phyloP scores from a whole-genome alignment of 1,140 invertebrate species.

The Papilio helenus region DNA sequence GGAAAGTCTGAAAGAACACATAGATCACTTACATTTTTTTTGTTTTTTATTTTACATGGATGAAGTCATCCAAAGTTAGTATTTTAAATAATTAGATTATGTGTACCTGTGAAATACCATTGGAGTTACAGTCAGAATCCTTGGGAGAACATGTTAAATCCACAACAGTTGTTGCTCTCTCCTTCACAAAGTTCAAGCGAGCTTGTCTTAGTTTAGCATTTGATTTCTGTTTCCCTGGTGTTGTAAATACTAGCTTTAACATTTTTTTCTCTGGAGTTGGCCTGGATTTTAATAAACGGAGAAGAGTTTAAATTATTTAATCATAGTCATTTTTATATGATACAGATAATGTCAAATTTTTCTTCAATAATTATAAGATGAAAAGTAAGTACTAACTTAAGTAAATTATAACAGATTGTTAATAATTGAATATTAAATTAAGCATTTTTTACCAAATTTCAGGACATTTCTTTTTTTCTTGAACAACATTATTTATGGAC shows the following conservation, averaged over 20 bases:
- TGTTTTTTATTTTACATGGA: no score
- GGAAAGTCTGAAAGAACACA: no score
- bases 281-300: slow-evolving; percentile 53
- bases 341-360: no score
- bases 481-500: slow-evolving; percentile 40
- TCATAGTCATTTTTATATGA: no score
- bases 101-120: slow-evolving; percentile 41
- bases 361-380: no score
- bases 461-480: slow-evolving; percentile 72
- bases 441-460: slow-evolving; percentile 58
- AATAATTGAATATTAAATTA: neutral
- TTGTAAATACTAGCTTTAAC: slow-evolving; percentile 55
- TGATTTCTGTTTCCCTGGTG: slow-evolving; percentile 51
- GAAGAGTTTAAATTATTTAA: no score
- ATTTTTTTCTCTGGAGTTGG: slow-evolving; percentile 62
- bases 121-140: no score
- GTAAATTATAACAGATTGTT: no score
- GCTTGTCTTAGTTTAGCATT: slow-evolving; percentile 55
- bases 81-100: neutral
- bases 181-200: slow-evolving; percentile 53
- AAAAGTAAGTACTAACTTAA: no score
- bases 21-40: no score
- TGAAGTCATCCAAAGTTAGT: no score
- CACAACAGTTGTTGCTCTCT: slow-evolving; percentile 52
- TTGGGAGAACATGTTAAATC: slow-evolving; percentile 67